Evolutionary conservation across 2,797 vertebrate genomes (phyloP).

Genomic region (Sus cebifrons): DNA sequence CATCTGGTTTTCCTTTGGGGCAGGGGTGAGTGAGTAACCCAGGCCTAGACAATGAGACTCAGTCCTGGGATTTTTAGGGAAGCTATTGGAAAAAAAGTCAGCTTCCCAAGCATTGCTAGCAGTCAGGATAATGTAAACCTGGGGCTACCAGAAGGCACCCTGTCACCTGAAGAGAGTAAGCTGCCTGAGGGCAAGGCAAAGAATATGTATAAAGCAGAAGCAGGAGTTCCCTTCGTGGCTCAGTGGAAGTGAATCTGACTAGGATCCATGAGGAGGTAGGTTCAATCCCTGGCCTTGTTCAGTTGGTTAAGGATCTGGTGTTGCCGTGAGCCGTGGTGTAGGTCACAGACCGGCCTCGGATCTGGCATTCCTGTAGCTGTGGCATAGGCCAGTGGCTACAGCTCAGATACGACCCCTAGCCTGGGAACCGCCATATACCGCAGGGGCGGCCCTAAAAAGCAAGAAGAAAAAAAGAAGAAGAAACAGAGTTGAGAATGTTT

Average conservation of each 20-base stretch:
- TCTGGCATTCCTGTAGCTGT: too few species aligned
- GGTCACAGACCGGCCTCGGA: too few species aligned
- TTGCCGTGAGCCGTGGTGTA: too few species aligned
- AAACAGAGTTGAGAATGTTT: neutral
- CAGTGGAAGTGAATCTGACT: too few species aligned
- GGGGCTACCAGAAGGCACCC: neutral
- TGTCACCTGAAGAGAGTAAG: neutral
- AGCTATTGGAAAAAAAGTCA: neutral
- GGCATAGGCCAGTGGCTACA: too few species aligned
- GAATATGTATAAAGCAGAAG: neutral
- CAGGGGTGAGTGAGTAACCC: neutral
- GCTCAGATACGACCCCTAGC: too few species aligned
- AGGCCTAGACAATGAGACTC: neutral
- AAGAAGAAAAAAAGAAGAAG: neutral
- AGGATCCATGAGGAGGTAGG: too few species aligned
- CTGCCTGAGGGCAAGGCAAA: neutral
- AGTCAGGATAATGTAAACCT: neutral
- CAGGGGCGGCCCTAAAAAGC: too few species aligned
- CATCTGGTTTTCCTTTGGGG: neutral
- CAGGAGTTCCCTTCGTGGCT: neutral
- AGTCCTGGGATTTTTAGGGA: neutral
- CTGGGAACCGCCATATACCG: too few species aligned
- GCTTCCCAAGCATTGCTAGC: neutral
- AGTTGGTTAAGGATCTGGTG: too few species aligned
- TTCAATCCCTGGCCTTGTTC: too few species aligned